Percentiles rank a stretch among this genome's conserved stretches.
These are phyloP conservation scores for Pygoscelis adeliae DNA, from an alignment of 2,113 vertebrate genomes.

Conservation along the genomic window DNA sequence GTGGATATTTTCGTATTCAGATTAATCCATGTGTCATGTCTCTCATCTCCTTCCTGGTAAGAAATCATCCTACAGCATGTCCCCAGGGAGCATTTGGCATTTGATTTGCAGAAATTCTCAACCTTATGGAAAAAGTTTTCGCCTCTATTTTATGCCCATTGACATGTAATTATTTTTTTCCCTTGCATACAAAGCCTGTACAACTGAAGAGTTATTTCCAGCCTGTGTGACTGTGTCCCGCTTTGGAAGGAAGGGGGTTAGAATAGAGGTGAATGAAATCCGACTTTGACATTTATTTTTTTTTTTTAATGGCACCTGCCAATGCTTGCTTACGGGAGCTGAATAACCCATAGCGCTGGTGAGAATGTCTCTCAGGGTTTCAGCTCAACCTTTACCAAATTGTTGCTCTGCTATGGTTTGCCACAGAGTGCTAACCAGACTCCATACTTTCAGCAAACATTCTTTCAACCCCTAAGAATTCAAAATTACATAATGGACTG, in stretches of 20 bases:
- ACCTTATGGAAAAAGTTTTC: background rate
- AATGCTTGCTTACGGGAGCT: background rate
- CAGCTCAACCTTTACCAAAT: background rate
- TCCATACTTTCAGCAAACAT: background rate
- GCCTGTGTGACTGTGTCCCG: background rate
- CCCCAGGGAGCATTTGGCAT: background rate
- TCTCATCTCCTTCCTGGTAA: background rate
- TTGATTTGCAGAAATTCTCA: background rate
- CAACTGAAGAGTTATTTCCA: background rate
- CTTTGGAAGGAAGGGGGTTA: background rate
- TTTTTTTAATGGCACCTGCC: background rate
- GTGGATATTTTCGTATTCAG: background rate
- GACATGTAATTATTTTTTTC: background rate
- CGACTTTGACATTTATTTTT: background rate
- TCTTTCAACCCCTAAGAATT: background rate
- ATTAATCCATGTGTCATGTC: background rate
- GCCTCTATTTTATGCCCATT: background rate
- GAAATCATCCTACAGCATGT: background rate
- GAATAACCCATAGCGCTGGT: background rate
- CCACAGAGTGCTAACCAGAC: background rate
- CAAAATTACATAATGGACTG: background rate
- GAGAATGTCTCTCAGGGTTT: background rate
- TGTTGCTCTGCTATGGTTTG: background rate
- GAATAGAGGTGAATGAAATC: background rate
- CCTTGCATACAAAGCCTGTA: background rate